Percentiles rank a stretch among this genome's conserved stretches.
Evolutionary conservation across 1,140 invertebrate genomes (phyloP).

Genomic region (Caligus rogercresseyi): DNA sequence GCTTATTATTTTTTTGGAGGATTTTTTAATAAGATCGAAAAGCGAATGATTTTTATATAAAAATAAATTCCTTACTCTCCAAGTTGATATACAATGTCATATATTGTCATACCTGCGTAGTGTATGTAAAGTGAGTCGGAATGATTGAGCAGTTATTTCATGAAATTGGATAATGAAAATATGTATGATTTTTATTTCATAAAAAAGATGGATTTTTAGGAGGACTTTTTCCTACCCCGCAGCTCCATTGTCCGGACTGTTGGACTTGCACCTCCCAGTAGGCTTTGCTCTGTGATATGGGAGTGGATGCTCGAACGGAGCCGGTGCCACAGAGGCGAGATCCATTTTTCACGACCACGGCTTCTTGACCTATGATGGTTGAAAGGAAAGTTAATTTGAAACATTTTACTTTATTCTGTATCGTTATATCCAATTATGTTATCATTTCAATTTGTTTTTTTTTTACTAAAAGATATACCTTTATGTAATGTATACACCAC

Average conservation of each 20-base stretch:
- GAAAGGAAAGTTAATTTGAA: background rate
- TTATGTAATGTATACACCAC: background rate
- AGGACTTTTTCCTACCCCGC: slow-evolving; percentile 62
- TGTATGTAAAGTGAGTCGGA: too few species aligned
- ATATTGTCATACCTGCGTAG: too few species aligned
- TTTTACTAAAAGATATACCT: background rate
- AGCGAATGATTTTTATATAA: too few species aligned
- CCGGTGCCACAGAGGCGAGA: slow-evolving; percentile 85
- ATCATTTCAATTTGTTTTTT: background rate
- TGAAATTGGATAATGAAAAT: background rate
- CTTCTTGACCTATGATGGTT: slow-evolving; percentile 64
- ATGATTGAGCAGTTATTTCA: too few species aligned
- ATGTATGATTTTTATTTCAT: background rate
- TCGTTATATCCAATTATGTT: background rate
- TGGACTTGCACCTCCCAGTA: slow-evolving; percentile 98
- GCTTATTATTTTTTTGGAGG: too few species aligned
- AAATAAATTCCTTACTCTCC: too few species aligned
- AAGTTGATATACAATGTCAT: too few species aligned
- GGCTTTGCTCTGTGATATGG: slow-evolving; percentile 87
- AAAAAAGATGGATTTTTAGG: background rate
- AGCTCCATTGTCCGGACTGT: slow-evolving; percentile 82
- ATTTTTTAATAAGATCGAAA: too few species aligned
- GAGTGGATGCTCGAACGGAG: slow-evolving; percentile 76
- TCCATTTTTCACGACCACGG: slow-evolving; percentile 93
- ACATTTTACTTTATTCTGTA: background rate